These are phyloP conservation scores for Laticauda colubrina DNA, from an alignment of 2,113 vertebrate genomes.

Conservation along the genomic window DNA sequence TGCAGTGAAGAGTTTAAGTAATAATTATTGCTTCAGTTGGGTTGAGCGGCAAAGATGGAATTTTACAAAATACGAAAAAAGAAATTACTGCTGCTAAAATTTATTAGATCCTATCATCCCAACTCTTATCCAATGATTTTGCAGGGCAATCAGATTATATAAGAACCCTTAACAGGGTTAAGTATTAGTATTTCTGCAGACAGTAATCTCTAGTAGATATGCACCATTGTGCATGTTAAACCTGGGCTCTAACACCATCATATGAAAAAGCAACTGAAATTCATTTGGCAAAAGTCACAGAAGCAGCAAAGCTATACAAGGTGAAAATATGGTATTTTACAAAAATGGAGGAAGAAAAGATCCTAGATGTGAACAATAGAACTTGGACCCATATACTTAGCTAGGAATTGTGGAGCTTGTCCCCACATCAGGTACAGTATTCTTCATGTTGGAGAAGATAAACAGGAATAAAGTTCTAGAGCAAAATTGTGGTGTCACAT, in stretches of 20 bases:
- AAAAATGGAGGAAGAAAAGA: background rate
- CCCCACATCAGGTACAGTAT: background rate
- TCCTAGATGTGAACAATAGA: background rate
- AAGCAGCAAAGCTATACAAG: rapidly evolving
- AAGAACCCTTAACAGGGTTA: rapidly evolving
- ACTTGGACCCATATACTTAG: background rate
- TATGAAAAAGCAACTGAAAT: background rate
- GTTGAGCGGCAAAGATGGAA: background rate
- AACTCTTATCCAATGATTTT: background rate
- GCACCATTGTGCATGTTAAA: rapidly evolving
- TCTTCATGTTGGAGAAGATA: background rate
- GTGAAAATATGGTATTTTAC: background rate
- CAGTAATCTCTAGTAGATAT: rapidly evolving
- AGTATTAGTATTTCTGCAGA: background rate
- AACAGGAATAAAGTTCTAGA: background rate
- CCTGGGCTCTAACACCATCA: background rate
- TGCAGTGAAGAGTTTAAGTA: background rate
- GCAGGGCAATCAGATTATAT: background rate
- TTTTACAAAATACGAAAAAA: background rate
- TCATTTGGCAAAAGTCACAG: rapidly evolving
- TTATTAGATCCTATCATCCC: background rate
- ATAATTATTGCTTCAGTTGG: background rate
- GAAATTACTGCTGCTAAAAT: background rate
- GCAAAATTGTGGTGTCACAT: no score
- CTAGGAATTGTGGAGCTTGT: background rate